Evolutionary conservation across 1,140 invertebrate genomes (phyloP).

Genomic region (Brachionus calyciflorus): DNA sequence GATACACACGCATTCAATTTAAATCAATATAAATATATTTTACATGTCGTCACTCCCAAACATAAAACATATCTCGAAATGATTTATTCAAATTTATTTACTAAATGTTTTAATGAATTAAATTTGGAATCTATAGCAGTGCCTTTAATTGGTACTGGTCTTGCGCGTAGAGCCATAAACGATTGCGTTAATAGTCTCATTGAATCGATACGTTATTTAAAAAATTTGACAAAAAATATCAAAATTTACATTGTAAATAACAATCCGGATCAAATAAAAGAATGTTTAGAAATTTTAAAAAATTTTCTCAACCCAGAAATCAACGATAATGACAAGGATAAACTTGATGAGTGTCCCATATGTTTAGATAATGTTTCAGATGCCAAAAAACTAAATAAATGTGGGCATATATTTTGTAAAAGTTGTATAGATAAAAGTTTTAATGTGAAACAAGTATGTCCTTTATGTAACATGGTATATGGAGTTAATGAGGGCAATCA

Average conservation of each 20-base stretch:
- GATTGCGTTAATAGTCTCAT: background rate
- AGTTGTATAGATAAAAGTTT: constrained; percentile 6
- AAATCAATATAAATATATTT: background rate
- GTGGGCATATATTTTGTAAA: background rate
- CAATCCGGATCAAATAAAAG: background rate
- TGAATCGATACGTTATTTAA: background rate
- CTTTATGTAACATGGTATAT: constrained; percentile 46
- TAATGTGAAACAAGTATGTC: constrained; percentile 43
- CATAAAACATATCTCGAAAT: background rate
- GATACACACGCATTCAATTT: background rate
- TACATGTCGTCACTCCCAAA: background rate
- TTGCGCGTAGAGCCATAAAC: background rate
- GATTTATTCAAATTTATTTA: background rate
- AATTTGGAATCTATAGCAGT: background rate
- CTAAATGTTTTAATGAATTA: background rate
- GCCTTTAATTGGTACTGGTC: background rate
- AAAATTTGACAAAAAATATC: background rate
- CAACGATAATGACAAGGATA: background rate
- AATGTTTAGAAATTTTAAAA: background rate
- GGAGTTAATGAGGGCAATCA: constrained; percentile 46
- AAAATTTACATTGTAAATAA: background rate
- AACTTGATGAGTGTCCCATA: background rate
- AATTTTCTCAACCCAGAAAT: background rate
- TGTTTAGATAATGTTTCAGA: background rate
- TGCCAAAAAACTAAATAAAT: background rate